A percentile compares a stretch with the other conserved stretches of the same genome.
phyloP scores from a whole-genome alignment of 1,140 invertebrate species.

The Brachystomella parvula region DNA sequence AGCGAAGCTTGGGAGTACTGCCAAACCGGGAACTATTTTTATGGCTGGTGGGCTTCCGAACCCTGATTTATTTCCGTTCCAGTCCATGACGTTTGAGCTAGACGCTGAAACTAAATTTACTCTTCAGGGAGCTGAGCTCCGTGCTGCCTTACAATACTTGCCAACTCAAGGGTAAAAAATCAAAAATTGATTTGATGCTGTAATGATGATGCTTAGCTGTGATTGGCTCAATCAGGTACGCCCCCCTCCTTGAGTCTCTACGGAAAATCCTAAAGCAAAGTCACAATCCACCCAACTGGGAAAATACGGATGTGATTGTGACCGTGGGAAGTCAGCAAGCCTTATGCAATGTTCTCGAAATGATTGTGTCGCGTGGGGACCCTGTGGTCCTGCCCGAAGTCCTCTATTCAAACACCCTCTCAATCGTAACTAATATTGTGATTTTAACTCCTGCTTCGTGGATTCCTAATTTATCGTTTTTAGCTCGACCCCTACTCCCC shows the following conservation, averaged over 20 bases:
- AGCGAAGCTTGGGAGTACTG: background rate
- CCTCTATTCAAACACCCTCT: conserved; percentile 59
- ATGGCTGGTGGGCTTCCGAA: conserved; percentile 71
- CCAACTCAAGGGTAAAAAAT: conserved; percentile 57
- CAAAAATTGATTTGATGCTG: background rate
- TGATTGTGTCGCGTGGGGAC: conserved; percentile 58
- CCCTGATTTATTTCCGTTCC: conserved; percentile 63
- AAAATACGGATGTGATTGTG: conserved; percentile 54
- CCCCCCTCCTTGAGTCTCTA: conserved; percentile 54
- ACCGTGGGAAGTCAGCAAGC: conserved; percentile 68
- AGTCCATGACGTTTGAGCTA: conserved; percentile 54
- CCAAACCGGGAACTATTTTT: conserved; percentile 42
- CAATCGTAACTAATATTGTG: conserved; percentile 53
- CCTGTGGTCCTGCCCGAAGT: conserved; percentile 60
- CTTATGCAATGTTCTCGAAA: conserved; percentile 61
- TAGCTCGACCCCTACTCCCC: conserved; percentile 42
- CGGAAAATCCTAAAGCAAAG: conserved; percentile 55
- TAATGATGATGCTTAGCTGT: conserved; percentile 5
- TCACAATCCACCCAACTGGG: conserved; percentile 58
- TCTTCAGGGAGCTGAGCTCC: conserved; percentile 53
- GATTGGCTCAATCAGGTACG: conserved; percentile 47
- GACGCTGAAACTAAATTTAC: conserved; percentile 52
- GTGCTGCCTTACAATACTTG: conserved; percentile 60
- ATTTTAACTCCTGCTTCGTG: background rate
- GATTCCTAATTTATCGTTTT: conserved; percentile 14